Evolutionary conservation across 2,888 invertebrate genomes (phyloP).

Genomic region (Crocallis elinguaria): DNA sequence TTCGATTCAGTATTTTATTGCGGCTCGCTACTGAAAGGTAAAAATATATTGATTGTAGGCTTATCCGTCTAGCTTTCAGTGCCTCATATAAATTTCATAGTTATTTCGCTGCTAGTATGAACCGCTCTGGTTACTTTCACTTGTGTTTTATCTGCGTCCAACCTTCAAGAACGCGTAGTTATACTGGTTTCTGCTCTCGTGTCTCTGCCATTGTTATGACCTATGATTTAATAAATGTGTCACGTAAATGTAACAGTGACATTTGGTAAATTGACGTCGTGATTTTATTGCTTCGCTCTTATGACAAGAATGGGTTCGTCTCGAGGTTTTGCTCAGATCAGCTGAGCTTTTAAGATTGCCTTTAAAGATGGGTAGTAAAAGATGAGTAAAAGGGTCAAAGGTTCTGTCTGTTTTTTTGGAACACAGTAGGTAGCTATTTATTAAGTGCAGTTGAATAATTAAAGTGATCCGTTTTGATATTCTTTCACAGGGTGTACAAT

Average conservation of each 20-base stretch:
- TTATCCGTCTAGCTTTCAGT: constrained; percentile 37
- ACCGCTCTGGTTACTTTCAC: constrained; percentile 55
- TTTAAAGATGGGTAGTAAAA: too few species aligned
- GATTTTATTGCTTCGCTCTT: constrained; percentile 14
- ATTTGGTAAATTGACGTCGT: constrained; percentile 16
- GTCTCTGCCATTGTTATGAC: constrained; percentile 39
- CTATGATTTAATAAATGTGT: constrained; percentile 31
- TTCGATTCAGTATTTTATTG: constrained; percentile 38
- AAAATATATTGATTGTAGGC: constrained; percentile 37
- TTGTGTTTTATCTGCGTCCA: constrained; percentile 48
- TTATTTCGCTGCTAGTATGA: constrained; percentile 38
- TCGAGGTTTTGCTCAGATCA: constrained; percentile 1
- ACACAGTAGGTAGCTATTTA: background rate
- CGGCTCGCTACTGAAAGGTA: constrained; percentile 21
- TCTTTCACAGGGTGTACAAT: too few species aligned
- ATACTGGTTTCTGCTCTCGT: constrained; percentile 51
- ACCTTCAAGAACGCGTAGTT: constrained; percentile 50
- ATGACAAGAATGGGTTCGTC: constrained; percentile 4
- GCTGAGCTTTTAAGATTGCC: constrained; percentile 2
- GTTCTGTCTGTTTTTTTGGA: background rate
- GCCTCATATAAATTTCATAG: constrained; percentile 39
- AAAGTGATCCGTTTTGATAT: background rate
- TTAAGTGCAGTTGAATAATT: background rate
- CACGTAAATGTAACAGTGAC: constrained; percentile 15
- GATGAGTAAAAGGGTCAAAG: too few species aligned